Conservation (phyloP, 2,888 invertebrate genomes). For the Drosophila diplacantha region DNA sequence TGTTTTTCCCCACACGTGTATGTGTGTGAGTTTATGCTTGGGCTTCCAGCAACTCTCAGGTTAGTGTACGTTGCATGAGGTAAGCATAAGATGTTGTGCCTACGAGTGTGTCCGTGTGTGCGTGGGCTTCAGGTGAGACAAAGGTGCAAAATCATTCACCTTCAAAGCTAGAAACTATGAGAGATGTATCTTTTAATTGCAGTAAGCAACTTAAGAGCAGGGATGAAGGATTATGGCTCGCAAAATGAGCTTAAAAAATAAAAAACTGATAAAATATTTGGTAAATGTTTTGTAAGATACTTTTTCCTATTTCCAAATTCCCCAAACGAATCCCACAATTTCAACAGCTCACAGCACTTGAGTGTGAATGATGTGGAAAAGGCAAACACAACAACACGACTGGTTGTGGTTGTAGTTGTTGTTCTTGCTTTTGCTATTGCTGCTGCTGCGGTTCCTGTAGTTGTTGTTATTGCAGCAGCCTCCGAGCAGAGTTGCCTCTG, state of each 20-base stretch:
- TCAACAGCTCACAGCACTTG: conserved; percentile 11
- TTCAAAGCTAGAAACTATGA: neutral
- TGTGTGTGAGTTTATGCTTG: conserved; percentile 15
- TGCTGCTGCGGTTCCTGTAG: conserved; percentile 19
- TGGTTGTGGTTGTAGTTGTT: conserved; percentile 42
- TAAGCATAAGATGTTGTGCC: conserved; percentile 59
- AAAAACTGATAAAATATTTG: neutral
- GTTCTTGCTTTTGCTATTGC: conserved; percentile 26
- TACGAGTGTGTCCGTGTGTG: conserved; percentile 39
- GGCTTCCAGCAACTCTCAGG: conserved; percentile 13
- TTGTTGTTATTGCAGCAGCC: conserved; percentile 39
- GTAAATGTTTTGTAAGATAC: neutral
- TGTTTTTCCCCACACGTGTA: conserved; percentile 14
- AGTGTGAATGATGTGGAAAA: conserved; percentile 61
- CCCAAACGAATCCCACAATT: neutral
- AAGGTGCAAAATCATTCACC: conserved; percentile 28
- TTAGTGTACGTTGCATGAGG: conserved; percentile 63
- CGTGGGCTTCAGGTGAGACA: conserved; percentile 44
- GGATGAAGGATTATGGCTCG: neutral
- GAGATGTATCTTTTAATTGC: neutral
- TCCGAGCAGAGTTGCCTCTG: conserved; percentile 54
- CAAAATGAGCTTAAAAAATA: neutral
- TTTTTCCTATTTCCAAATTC: neutral
- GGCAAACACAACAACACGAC: conserved; percentile 55
- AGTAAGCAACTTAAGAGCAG: neutral